phyloP scores from a whole-genome alignment of 2,888 invertebrate species.

The Suillia variegata region DNA sequence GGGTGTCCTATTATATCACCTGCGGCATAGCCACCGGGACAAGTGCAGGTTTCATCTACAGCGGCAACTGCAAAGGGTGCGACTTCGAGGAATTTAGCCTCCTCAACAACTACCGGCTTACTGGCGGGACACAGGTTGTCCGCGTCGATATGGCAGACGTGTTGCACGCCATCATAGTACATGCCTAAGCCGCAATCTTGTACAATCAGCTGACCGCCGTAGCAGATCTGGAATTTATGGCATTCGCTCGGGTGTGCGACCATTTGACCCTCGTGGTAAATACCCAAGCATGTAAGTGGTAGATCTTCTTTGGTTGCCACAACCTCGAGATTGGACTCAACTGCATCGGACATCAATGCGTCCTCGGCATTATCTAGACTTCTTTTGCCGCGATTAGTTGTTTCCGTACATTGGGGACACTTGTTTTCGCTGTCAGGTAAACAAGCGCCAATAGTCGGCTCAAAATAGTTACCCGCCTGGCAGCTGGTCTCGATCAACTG shows the following conservation, averaged over 20 bases:
- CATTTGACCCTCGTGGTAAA: slow-evolving; percentile 23
- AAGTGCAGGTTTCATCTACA: slow-evolving; percentile 28
- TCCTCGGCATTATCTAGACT: slow-evolving; percentile 9
- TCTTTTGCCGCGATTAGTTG: slow-evolving; percentile 20
- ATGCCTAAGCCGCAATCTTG: slow-evolving; percentile 25
- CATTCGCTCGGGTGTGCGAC: slow-evolving; percentile 20
- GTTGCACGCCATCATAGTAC: slow-evolving; percentile 32
- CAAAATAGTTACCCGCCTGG: slow-evolving; percentile 39
- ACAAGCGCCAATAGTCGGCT: slow-evolving; percentile 19
- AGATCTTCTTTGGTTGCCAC: slow-evolving; percentile 23
- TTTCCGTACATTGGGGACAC: slow-evolving; percentile 25
- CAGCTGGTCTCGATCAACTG: slow-evolving; percentile 39
- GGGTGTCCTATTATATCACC: slow-evolving; percentile 38
- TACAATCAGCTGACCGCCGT: slow-evolving; percentile 10
- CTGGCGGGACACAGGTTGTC: slow-evolving; percentile 21
- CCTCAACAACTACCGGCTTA: slow-evolving; percentile 19
- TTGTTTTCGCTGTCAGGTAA: slow-evolving; percentile 22
- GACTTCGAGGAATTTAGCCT: neutral
- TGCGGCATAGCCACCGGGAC: slow-evolving; percentile 36
- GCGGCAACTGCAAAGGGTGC: neutral
- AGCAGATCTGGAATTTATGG: slow-evolving; percentile 20
- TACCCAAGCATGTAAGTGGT: slow-evolving; percentile 10
- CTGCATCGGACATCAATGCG: too few species aligned
- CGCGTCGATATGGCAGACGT: slow-evolving; percentile 34
- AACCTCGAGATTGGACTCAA: too few species aligned